phyloP scores from a whole-genome alignment of 2,113 vertebrate species.

The Etheostoma cragini region DNA sequence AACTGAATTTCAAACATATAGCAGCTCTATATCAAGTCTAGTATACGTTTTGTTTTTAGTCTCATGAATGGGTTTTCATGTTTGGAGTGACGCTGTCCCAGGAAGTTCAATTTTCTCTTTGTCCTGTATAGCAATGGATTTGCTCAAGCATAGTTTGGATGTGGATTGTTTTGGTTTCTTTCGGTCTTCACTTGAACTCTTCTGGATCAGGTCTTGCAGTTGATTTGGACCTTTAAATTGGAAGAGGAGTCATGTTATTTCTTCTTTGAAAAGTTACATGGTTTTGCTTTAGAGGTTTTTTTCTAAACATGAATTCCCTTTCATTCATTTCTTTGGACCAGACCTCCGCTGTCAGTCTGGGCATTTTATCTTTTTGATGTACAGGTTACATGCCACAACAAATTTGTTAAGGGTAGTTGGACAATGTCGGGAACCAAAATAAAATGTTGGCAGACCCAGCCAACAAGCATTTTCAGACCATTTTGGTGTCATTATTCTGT shows the following conservation, averaged over 20 bases:
- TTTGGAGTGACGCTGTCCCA: neutral
- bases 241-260: neutral
- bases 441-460: constrained; percentile 4
- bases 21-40: neutral
- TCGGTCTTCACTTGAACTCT: neutral
- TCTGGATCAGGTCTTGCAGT: neutral
- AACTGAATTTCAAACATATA: neutral
- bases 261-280: neutral
- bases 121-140: constrained; percentile 14
- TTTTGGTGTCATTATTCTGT: constrained; percentile 29
- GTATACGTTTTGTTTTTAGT: neutral
- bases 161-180: neutral
- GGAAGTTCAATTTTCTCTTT: constrained; percentile 22
- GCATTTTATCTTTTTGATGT: constrained; percentile 16
- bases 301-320: neutral
- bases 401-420: constrained; percentile 24
- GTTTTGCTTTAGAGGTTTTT: neutral
- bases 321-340: neutral
- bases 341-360: neutral
- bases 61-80: neutral
- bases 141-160: constrained; percentile 3
- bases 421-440: neutral
- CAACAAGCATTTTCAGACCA: constrained; percentile 13
- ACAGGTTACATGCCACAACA: constrained; percentile 7
- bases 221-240: neutral